phyloP scores from a whole-genome alignment of 23 tunicate species.

The Aplidium turbinatum region DNA sequence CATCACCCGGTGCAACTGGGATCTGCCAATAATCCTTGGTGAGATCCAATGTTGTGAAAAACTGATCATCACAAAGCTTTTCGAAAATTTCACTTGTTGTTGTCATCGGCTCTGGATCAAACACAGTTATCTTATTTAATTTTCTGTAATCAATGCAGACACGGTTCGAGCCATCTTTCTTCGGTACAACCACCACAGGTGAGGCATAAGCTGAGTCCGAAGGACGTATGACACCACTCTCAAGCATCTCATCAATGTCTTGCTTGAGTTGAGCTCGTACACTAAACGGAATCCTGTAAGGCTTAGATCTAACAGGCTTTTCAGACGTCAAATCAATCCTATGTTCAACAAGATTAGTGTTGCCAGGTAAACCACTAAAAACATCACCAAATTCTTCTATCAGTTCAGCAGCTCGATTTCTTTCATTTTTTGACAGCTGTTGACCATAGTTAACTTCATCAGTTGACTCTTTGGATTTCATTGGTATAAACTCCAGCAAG shows the following conservation, averaged over 20 bases:
- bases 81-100: constrained; percentile 6
- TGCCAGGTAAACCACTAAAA: not conserved
- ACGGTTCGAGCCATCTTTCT: constrained; percentile 24
- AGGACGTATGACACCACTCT: not conserved
- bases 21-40: constrained; percentile 28
- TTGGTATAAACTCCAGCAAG: constrained; percentile 1
- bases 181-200: constrained; percentile 18
- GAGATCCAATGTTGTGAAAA: constrained; percentile 6
- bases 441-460: constrained; percentile 3
- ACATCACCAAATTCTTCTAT: not conserved
- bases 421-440: not conserved
- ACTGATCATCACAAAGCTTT: constrained; percentile 4
- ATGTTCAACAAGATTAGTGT: constrained; percentile 10
- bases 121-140: constrained; percentile 13
- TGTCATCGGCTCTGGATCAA: constrained; percentile 14
- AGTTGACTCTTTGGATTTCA: not conserved
- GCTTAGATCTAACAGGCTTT: not conserved
- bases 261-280: constrained; percentile 5
- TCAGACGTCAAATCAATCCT: not conserved
- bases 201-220: constrained; percentile 22
- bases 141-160: constrained; percentile 13
- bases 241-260: constrained; percentile 11
- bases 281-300: constrained; percentile 15
- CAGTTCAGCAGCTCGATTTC: not conserved
- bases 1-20: not conserved